Evolutionary conservation across 2,888 invertebrate genomes (phyloP), one percentile per base, ranked within the genome.

Genomic region (Papilio elwesi): DNA sequence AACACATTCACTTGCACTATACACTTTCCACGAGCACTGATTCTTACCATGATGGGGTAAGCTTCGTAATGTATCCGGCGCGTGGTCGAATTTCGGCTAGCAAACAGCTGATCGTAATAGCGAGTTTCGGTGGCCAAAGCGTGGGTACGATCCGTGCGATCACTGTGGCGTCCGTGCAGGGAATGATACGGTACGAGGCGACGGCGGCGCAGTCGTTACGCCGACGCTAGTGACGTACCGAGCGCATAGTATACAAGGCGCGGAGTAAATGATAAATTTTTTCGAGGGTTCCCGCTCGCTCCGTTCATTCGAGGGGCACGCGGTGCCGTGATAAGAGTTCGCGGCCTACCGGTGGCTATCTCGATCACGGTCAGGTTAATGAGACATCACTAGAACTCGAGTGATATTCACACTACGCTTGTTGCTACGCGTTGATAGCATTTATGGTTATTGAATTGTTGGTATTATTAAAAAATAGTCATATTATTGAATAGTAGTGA

Each of bases 181-280:
- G 90, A 93, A 90, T 93, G 93, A 87, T 87, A 87, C 86, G 93
- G 86, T 87, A 87, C 86, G 87, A 82, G 15, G 86, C 87, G 87
- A 85, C 90, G 89, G 84, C 90, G 90, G 91, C 90, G 91, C 91
- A 89, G 86, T 90, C 87, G 88, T 89, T 43, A 59, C 57, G 57
- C 57, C 57, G 90, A 86, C 87, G 84, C 85, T 77, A 70, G 78
- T 83, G 82, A 86, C 84, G 67, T 47, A 53, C 85, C 86, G 87
- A 86, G 84, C 87, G 87, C 84, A 86, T 81, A 83, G 77, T 83
- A 82, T 83, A 82, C 83, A 87, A 78, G 83, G 83, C 82, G 82
- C 87, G 83, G 86, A 86, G 89, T 87, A 89, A 81, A 80, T 85
- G 87, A 90, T 89, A 90, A 83, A 83, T 85, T 52, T 59, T 57